phyloP scores from a whole-genome alignment of 2,797 vertebrate species.

The Oceanodroma leucorhoa region DNA sequence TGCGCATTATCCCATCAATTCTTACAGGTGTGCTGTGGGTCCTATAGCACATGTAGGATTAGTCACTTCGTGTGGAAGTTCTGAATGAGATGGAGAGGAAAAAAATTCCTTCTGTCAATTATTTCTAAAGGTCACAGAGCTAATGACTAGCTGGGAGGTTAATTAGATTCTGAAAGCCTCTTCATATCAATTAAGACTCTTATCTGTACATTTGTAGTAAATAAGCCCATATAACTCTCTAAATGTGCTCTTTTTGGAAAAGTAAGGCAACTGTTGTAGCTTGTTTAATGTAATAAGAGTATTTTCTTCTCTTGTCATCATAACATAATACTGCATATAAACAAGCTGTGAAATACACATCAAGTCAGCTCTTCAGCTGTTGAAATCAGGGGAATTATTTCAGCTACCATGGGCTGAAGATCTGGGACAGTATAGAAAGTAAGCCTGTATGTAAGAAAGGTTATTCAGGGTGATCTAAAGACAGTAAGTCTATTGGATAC shows the following conservation, averaged over 20 bases:
- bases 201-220: constrained; percentile 73
- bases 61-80: constrained; percentile 73
- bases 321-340: not conserved
- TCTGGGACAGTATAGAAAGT: constrained; percentile 45
- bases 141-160: constrained; percentile 96
- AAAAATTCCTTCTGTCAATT: constrained; percentile 87
- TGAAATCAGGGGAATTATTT: constrained; percentile 34
- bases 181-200: constrained; percentile 78
- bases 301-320: constrained; percentile 7
- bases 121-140: constrained; percentile 97
- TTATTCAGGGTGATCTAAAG: constrained; percentile 54
- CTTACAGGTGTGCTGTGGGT: constrained; percentile 67
- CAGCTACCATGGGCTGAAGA: not conserved
- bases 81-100: constrained; percentile 77
- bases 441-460: constrained; percentile 29
- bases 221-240: constrained; percentile 63
- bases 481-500: constrained; percentile 44
- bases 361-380: not conserved
- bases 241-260: constrained; percentile 47
- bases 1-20: constrained; percentile 73
- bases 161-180: constrained; percentile 94
- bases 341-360: not conserved
- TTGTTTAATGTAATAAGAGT: not conserved
- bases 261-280: not conserved
- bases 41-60: constrained; percentile 56